Percentiles rank a stretch among this genome's conserved stretches.
Evolutionary conservation across 2,888 invertebrate species (phyloP).

Genomic region (Drosophila paucipuncta): DNA sequence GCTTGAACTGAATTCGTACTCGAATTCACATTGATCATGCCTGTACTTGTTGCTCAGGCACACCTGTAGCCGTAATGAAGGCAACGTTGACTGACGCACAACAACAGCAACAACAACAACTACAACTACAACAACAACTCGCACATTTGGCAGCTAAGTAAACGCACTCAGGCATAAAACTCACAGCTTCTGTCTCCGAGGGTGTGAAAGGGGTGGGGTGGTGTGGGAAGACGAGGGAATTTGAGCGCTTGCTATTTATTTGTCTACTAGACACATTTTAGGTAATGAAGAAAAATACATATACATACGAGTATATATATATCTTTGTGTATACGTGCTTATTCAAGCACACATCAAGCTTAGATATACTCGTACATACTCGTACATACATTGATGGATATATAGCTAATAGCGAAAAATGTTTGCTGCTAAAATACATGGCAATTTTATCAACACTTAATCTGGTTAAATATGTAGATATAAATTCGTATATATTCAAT

Average conservation of each 20-base stretch:
- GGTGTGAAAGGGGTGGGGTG: neutral
- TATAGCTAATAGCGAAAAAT: neutral
- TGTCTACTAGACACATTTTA: slow-evolving; percentile 62
- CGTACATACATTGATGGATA: neutral
- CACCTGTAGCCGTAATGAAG: slow-evolving; percentile 62
- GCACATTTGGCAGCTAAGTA: slow-evolving; percentile 53
- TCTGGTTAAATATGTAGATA: neutral
- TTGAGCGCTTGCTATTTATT: slow-evolving; percentile 55
- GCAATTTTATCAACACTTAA: neutral
- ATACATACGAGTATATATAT: neutral
- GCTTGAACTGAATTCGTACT: slow-evolving; percentile 68
- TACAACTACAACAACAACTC: slow-evolving; percentile 15
- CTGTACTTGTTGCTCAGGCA: slow-evolving; percentile 49
- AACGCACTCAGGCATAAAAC: slow-evolving; percentile 67
- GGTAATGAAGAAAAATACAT: slow-evolving; percentile 31
- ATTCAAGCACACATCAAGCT: neutral
- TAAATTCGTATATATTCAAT: neutral
- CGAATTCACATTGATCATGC: slow-evolving; percentile 70
- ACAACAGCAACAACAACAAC: slow-evolving; percentile 13
- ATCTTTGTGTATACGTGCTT: neutral
- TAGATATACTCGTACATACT: neutral
- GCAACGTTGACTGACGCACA: slow-evolving; percentile 41
- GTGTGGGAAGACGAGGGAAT: neutral
- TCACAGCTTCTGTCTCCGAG: slow-evolving; percentile 18
- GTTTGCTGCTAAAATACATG: neutral